Evolutionary conservation across 2,888 invertebrate species (phyloP), one percentile per base, ranked within the genome.

Genomic region (Alviniconcha strummeri): DNA sequence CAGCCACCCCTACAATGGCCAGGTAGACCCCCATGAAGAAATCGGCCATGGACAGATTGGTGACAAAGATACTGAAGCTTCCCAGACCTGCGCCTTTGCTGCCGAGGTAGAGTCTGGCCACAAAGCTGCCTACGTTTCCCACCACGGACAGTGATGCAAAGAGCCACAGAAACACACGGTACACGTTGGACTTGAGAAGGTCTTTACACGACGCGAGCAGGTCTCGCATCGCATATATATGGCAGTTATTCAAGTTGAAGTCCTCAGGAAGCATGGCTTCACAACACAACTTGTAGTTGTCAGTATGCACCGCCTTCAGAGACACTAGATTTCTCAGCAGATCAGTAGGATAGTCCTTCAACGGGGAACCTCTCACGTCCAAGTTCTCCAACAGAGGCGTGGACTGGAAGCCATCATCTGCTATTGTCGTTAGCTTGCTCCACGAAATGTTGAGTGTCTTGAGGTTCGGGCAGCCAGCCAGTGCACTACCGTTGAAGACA

Each of bases 161-260:
- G 11, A 80, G 3, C 83, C 83, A 83, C 75, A 83, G 55, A 36
- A 80, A 80, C 5, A n/a, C 75, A 60, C 83, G 78, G 71, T 79
- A 75, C 8, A 71, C 15, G 9, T 74, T 17, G 13, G 72, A 72
- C 6, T 75, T 74, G 15, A 83, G 56, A 36, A 83, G 67, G 72
- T 83, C 83, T 19, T 76, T 57, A 57, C 76, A 76, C 0, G 76
- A 76, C 17, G 76, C 8, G 19, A 76, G 19, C 19, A 80, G 74
- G 52, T 83, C 80, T 19, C 9, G 13, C 9, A 74, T 64, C 54
- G 80, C 74, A n/a, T n/a, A n/a, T n/a, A n/a, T n/a, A 36, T 80
- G n/a, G 36, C 83, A 83, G 4, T 55, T 56, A 0, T 19, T 19
- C 5, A n/a, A 15, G 54, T 57, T 55, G 71, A 83, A 60, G 6